These are phyloP conservation scores for Drosophila lutescens DNA, from an alignment of 2,888 invertebrate species.

Conservation along the genomic window DNA sequence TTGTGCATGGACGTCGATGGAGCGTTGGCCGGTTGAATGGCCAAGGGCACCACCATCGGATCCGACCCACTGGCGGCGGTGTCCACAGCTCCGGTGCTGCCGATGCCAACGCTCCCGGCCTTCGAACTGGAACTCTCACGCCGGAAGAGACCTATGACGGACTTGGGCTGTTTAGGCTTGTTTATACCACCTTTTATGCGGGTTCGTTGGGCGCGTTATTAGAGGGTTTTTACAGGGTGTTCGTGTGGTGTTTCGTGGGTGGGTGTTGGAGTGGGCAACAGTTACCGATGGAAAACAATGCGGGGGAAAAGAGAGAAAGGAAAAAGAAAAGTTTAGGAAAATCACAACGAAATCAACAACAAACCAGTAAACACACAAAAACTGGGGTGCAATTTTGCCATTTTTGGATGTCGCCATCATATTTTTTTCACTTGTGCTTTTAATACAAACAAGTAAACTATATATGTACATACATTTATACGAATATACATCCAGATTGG, in stretches of 20 bases:
- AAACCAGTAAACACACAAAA: conserved; percentile 49
- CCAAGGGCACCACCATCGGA: conserved; percentile 76
- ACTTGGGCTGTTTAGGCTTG: conserved; percentile 92
- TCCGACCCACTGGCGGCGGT: conserved; percentile 85
- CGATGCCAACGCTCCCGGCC: conserved; percentile 85
- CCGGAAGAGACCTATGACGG: conserved; percentile 95
- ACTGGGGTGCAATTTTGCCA: conserved; percentile 25
- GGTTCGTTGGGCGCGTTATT: conserved; percentile 18
- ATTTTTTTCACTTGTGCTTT: conserved; percentile 24
- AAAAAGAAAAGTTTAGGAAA: conserved; percentile 62
- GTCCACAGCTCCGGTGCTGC: conserved; percentile 85
- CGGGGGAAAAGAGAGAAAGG: conserved; percentile 68
- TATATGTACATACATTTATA: conserved; percentile 39
- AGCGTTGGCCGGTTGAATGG: conserved; percentile 26
- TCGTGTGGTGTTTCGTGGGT: conserved; percentile 22
- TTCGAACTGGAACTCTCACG: conserved; percentile 91
- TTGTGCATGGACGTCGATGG: conserved; percentile 74
- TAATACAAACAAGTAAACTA: conserved; percentile 40
- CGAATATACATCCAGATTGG: conserved; percentile 14
- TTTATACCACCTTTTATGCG: conserved; percentile 91
- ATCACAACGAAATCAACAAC: conserved; percentile 54
- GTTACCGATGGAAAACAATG: conserved; percentile 69
- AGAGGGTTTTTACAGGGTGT: conserved; percentile 24
- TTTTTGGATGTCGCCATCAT: conserved; percentile 32
- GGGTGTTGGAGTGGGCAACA: conserved; percentile 52